phyloP scores from a whole-genome alignment of 2,797 vertebrate species.

The Hephaestus fuliginosus region DNA sequence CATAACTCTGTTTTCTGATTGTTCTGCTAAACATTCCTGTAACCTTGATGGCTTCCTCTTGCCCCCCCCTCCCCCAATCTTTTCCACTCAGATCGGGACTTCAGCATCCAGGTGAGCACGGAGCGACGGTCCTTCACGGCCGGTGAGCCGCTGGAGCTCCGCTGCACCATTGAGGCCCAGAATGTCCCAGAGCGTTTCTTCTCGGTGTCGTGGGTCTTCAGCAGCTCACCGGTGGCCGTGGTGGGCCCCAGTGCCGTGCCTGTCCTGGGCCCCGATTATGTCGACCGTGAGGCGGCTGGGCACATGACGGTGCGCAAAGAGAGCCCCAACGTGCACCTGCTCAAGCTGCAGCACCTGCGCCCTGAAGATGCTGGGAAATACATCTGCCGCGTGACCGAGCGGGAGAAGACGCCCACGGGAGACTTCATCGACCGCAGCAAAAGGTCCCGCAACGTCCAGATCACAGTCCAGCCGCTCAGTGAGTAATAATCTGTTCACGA shows the following conservation, averaged over 20 bases:
- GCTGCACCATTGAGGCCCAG: conserved; percentile 96
- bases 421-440: conserved; percentile 98
- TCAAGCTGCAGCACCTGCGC: conserved; percentile 93
- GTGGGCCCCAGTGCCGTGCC: conserved; percentile 95
- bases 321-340: conserved; percentile 88
- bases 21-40: background rate
- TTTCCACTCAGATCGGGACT: conserved; percentile 91
- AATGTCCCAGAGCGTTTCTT: conserved; percentile 95
- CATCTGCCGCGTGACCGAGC: conserved; percentile 96
- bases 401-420: conserved; percentile 93
- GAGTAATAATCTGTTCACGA: conserved; percentile 81
- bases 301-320: conserved; percentile 95
- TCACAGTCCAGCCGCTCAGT: conserved; percentile 93
- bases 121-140: conserved; percentile 94
- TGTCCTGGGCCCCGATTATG: conserved; percentile 91
- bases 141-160: conserved; percentile 94
- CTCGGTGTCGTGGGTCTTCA: conserved; percentile 98
- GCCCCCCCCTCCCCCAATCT: background rate
- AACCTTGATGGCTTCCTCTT: conserved; percentile 4
- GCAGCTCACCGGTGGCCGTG: conserved; percentile 96
- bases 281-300: conserved; percentile 90
- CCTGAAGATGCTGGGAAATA: conserved; percentile 95
- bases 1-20: background rate
- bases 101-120: conserved; percentile 94
- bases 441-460: conserved; percentile 95